A percentile compares a stretch with the other conserved stretches of the same genome.
Evolutionary conservation across 1,140 invertebrate genomes (phyloP).

Genomic region (Heliconius melpomene): DNA sequence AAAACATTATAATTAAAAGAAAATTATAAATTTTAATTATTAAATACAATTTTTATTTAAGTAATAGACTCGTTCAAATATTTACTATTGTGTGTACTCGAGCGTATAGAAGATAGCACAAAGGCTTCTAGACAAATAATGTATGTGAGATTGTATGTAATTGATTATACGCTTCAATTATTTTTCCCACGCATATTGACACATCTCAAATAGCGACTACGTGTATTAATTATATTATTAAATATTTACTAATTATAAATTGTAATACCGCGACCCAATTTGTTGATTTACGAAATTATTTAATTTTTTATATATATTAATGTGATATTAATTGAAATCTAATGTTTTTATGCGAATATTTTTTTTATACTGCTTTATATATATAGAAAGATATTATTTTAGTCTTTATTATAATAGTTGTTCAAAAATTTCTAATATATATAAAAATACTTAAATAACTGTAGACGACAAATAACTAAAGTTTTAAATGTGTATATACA

Average conservation of each 20-base stretch:
- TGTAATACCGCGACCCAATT: not conserved
- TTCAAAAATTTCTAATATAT: too few relatives aligned
- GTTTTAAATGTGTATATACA: not conserved
- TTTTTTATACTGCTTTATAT: too few relatives aligned
- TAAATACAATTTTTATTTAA: not conserved
- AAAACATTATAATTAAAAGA: not conserved
- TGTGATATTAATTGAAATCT: too few relatives aligned
- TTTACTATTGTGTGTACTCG: constrained; percentile 15
- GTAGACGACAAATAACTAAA: too few relatives aligned
- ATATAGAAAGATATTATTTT: too few relatives aligned
- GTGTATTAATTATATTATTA: not conserved
- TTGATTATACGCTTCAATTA: constrained; percentile 19
- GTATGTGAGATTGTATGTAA: constrained; percentile 1
- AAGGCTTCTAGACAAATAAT: constrained; percentile 20
- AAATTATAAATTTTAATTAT: not conserved
- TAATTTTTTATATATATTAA: too few relatives aligned
- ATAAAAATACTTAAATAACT: too few relatives aligned
- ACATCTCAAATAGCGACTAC: constrained; percentile 1
- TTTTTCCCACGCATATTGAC: constrained; percentile 29
- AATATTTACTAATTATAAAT: not conserved
- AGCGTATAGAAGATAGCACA: constrained; percentile 5
- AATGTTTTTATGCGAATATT: too few relatives aligned
- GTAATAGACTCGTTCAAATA: not conserved
- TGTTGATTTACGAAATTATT: not conserved
- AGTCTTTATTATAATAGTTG: too few relatives aligned